Conservation (phyloP, 2,888 invertebrate genomes). For the Idaea dimidiata region DNA sequence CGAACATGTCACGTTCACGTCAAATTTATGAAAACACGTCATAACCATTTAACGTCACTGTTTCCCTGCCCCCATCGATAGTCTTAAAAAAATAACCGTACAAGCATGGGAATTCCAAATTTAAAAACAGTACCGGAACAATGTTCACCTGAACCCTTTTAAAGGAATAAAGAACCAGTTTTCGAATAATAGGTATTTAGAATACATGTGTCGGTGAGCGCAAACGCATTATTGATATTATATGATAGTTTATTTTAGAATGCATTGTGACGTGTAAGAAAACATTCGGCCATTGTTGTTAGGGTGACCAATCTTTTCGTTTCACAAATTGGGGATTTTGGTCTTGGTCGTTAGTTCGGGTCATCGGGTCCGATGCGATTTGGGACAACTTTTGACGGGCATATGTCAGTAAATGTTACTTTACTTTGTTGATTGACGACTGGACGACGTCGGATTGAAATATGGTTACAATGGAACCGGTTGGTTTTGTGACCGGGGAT, state of each 20-base stretch:
- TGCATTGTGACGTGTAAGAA: conserved; percentile 48
- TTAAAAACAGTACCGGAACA: conserved; percentile 46
- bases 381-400: conserved; percentile 76
- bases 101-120: conserved; percentile 72
- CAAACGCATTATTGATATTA: conserved; percentile 79
- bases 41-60: conserved; percentile 63
- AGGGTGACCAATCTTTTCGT: conserved; percentile 32
- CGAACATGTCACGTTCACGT: conserved; percentile 64
- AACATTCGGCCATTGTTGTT: conserved; percentile 34
- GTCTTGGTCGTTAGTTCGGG: conserved; percentile 76
- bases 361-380: conserved; percentile 78
- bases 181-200: conserved; percentile 75
- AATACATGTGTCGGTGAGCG: conserved; percentile 76
- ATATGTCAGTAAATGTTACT: conserved; percentile 68
- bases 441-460: conserved; percentile 25
- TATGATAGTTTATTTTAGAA: conserved; percentile 78
- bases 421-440: conserved; percentile 63
- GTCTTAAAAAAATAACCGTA: conserved; percentile 45
- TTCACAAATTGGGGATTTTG: conserved; percentile 66
- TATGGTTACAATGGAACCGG: conserved; percentile 6
- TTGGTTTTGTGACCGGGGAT: conserved; percentile 2
- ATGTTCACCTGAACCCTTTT: conserved; percentile 42
- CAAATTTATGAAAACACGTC: conserved; percentile 69
- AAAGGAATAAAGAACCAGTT: conserved; percentile 61
- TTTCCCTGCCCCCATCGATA: conserved; percentile 66